Percentiles rank a stretch among this genome's conserved stretches.
Conservation (phyloP, 2,888 invertebrate genomes). For the Eupsilia transversa region DNA sequence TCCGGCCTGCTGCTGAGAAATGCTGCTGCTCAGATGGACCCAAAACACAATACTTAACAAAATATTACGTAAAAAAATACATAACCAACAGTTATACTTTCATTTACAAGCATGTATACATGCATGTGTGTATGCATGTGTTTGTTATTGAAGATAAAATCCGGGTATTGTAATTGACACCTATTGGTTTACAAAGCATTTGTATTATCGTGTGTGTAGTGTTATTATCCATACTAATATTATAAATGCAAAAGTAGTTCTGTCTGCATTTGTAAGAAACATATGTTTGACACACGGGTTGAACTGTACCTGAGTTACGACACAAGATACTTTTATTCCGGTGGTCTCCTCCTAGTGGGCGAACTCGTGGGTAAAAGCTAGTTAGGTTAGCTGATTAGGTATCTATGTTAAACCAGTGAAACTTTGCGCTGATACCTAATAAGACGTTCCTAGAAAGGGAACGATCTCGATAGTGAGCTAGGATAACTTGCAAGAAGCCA, state of each 20-base stretch:
- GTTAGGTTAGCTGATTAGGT: background rate
- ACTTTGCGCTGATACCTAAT: background rate
- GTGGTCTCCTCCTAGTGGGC: background rate
- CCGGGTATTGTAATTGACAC: background rate
- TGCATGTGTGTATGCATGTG: no score
- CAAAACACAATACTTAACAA: no score
- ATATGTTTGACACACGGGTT: background rate
- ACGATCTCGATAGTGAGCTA: background rate
- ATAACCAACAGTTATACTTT: no score
- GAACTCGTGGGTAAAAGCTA: background rate
- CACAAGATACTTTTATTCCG: background rate
- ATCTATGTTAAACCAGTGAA: background rate
- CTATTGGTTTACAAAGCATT: background rate
- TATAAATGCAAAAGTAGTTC: background rate
- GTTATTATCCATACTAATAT: background rate
- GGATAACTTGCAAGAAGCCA: background rate
- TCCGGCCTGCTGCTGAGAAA: no score
- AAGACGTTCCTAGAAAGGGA: background rate
- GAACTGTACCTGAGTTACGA: background rate
- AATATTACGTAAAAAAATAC: no score
- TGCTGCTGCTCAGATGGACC: no score
- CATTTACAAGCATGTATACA: no score
- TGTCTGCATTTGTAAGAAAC: background rate
- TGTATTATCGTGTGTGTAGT: background rate
- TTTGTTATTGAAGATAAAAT: no score